Evolutionary conservation across 2,888 invertebrate species (phyloP), one percentile per base, ranked within the genome.

Genomic region (Pocota personata): DNA sequence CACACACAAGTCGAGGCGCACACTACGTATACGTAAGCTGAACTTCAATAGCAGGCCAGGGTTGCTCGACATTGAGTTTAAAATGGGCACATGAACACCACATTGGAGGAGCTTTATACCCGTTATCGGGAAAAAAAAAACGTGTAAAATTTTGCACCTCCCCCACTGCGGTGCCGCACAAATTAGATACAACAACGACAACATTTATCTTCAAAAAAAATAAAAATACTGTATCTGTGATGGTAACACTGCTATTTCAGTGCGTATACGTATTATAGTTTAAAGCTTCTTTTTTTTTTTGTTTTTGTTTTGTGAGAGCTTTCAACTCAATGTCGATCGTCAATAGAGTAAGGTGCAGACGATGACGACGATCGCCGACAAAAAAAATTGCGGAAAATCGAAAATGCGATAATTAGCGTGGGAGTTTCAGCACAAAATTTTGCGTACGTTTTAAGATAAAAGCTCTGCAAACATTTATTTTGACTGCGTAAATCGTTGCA

Each of bases 41-140:
- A 87, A 84, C 78, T 82, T 86, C 87, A 87, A 87, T 87, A 87
- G 87, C 87, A 87, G 87, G 87, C 87, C 87, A 87, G 87, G 87
- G 87, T 87, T 87, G 78, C 82, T 86, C 86, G 87, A 86, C 87
- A 87, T 86, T 87, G 87, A 87, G 86, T 86, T 66, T 60, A 76
- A 78, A 87, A 87, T 87, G 84, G 73, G 87, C 83, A 87, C 87
- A 87, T 84, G 80, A 87, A 87, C 82, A 82, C 87, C 37, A 82
- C 72, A 86, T 82, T 86, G 82, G 60, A 40, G 73, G 58, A 86
- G 87, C 87, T 82, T 87, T 86, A 72, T 82, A 76, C 82, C 87
- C 87, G 82, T 82, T 87, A 82, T 78, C 82, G 60, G 76, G 37
- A 46, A 5, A 43, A 19, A 19, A 8, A 48, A 48, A 48, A 48